phyloP scores from a whole-genome alignment of 2,113 vertebrate species.

The Okapia johnstoni region DNA sequence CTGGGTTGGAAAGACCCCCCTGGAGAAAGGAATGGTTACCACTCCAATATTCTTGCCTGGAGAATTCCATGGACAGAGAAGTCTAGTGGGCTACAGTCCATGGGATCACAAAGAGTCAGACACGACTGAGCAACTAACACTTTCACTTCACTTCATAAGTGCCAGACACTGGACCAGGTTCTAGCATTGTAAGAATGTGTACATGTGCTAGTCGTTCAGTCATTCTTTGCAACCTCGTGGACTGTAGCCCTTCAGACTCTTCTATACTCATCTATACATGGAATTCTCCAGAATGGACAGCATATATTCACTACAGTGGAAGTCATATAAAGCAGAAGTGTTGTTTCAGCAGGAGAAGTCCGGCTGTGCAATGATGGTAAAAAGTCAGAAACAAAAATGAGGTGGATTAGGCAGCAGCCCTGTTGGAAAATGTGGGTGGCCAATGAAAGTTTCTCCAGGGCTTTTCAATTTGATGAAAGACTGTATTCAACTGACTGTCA shows the following conservation, averaged over 20 bases:
- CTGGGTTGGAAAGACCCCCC: background rate
- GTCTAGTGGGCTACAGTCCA: background rate
- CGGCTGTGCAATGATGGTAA: background rate
- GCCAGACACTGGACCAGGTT: background rate
- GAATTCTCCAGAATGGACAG: background rate
- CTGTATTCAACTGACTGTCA: constrained; percentile 37
- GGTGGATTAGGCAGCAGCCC: background rate
- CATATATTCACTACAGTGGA: background rate
- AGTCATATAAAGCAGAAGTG: background rate
- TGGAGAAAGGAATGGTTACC: background rate
- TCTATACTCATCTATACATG: background rate
- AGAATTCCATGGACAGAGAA: background rate
- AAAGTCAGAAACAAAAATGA: background rate
- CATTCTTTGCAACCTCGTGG: background rate
- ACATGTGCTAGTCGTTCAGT: background rate
- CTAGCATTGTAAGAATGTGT: background rate
- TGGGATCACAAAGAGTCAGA: background rate
- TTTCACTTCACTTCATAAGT: background rate
- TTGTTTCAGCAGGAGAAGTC: background rate
- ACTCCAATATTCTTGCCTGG: background rate
- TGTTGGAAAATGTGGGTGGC: constrained; percentile 23
- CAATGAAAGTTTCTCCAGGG: constrained; percentile 45
- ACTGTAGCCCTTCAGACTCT: background rate
- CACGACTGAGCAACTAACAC: background rate
- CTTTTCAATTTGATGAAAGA: constrained; percentile 52